These are phyloP conservation scores for Bradysia coprophila DNA, from an alignment of 1,140 invertebrate species.

Conservation along the genomic window DNA sequence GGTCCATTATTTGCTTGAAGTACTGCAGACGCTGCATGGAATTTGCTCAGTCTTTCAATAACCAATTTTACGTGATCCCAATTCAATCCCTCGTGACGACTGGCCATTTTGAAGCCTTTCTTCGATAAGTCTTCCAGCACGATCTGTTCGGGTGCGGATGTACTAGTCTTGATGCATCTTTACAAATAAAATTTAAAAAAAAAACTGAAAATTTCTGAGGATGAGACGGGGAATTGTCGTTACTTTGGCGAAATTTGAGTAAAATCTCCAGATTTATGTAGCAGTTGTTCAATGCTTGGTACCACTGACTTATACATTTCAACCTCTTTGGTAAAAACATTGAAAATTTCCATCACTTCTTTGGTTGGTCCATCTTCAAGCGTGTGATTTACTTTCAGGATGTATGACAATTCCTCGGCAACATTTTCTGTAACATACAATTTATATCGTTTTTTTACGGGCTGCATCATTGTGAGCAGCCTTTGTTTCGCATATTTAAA, in stretches of 20 bases:
- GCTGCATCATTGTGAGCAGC: too few species aligned
- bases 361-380: neutral
- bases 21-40: neutral
- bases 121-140: neutral
- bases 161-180: too few species aligned
- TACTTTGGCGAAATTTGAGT: neutral
- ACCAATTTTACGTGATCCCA: neutral
- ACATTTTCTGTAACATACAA: neutral
- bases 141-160: too few species aligned
- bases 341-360: neutral
- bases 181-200: too few species aligned
- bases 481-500: too few species aligned
- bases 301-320: neutral
- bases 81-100: neutral
- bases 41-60: neutral
- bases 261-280: neutral
- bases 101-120: neutral
- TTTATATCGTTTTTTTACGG: too few species aligned
- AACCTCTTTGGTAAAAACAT: neutral
- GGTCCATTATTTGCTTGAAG: neutral
- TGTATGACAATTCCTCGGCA: neutral
- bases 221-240: too few species aligned
- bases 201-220: too few species aligned
- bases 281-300: neutral
- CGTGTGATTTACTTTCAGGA: neutral